phyloP scores from a whole-genome alignment of 2,113 vertebrate genomes.

The Eidolon helvum region DNA sequence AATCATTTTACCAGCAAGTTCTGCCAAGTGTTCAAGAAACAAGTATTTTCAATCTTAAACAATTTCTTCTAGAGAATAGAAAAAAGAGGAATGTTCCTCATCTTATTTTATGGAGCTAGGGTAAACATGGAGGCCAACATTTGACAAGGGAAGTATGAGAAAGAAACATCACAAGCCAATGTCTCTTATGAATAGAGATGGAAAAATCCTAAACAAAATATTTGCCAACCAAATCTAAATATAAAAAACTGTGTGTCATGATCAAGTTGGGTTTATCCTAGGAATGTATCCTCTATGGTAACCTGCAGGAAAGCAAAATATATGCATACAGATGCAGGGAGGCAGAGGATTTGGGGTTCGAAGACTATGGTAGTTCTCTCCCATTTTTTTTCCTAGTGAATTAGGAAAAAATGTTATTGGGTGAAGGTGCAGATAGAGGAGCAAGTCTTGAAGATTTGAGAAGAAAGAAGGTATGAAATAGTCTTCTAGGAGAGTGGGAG shows the following conservation, averaged over 20 bases:
- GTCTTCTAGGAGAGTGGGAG: neutral
- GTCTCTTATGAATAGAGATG: neutral
- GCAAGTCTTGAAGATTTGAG: neutral
- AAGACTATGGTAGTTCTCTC: neutral
- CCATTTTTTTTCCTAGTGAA: neutral
- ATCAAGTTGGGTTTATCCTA: neutral
- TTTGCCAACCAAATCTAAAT: slow-evolving; percentile 31
- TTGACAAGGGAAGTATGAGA: neutral
- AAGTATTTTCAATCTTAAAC: neutral
- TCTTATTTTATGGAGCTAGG: slow-evolving; percentile 1
- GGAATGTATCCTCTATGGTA: neutral
- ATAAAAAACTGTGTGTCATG: neutral
- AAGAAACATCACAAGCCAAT: neutral
- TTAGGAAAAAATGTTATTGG: neutral
- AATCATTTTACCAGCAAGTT: neutral
- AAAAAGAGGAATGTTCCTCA: neutral
- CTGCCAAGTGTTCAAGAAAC: slow-evolving; percentile 21
- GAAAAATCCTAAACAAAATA: slow-evolving; percentile 40
- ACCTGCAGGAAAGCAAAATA: neutral
- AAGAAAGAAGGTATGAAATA: neutral
- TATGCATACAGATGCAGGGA: neutral
- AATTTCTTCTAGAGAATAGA: neutral
- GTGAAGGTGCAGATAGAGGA: neutral
- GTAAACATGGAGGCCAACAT: neutral
- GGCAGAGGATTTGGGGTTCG: neutral